Percentiles rank a stretch among this genome's conserved stretches.
Evolutionary conservation across 1,140 invertebrate species (phyloP).

Genomic region (Varroa destructor): DNA sequence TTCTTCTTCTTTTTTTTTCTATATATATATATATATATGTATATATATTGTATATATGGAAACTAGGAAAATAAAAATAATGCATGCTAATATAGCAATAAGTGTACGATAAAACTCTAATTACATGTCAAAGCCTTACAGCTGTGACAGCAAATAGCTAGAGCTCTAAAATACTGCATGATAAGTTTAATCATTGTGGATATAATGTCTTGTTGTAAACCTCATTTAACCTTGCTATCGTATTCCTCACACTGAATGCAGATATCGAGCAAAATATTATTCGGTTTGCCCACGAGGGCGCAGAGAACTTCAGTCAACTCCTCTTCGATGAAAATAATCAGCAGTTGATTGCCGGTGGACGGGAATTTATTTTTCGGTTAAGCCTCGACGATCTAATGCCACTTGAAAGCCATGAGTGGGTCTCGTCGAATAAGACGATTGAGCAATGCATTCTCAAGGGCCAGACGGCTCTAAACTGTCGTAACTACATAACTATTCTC

Average conservation of each 20-base stretch:
- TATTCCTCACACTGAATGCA: neutral
- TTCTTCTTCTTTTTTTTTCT: too few relatives aligned
- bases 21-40: too few relatives aligned
- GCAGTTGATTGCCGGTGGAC: conserved; percentile 4
- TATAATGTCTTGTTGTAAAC: too few relatives aligned
- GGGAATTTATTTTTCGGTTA: conserved; percentile 4
- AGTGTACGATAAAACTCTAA: too few relatives aligned
- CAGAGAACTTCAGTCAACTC: conserved; percentile 8
- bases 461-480: conserved; percentile 52
- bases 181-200: too few relatives aligned
- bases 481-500: conserved; percentile 77
- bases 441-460: neutral
- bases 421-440: neutral
- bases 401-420: neutral
- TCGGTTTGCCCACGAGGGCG: neutral
- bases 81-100: too few relatives aligned
- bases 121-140: too few relatives aligned
- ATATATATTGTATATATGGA: too few relatives aligned
- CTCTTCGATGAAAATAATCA: neutral
- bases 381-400: neutral
- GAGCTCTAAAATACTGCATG: too few relatives aligned
- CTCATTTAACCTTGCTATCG: too few relatives aligned
- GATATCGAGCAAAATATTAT: conserved; percentile 12
- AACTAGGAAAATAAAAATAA: too few relatives aligned
- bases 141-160: too few relatives aligned